These are phyloP conservation scores for Strigamia crassipes DNA, from an alignment of 2,888 invertebrate genomes.

Conservation along the genomic window DNA sequence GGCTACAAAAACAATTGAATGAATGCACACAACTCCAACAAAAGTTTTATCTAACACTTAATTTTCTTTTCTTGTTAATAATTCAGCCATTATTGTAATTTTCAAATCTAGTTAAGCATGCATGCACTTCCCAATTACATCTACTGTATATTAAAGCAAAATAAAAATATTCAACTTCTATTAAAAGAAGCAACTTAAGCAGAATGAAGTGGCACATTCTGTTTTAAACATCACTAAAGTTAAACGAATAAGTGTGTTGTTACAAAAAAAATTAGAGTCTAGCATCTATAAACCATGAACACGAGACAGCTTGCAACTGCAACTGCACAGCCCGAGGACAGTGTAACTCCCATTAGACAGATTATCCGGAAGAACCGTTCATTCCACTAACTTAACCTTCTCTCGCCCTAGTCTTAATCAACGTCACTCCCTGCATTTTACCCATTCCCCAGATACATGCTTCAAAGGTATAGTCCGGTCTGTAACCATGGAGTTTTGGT, in stretches of 20 bases:
- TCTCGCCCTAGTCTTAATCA: slow-evolving; percentile 5
- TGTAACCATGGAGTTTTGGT: background rate
- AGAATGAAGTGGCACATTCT: background rate
- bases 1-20: background rate
- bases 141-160: too few relatives aligned
- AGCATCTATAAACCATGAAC: background rate
- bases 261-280: background rate
- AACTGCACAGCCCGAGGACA: background rate
- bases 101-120: too few relatives aligned
- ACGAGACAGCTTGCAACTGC: background rate
- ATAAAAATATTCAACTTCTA: too few relatives aligned
- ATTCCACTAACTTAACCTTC: background rate
- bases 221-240: too few relatives aligned
- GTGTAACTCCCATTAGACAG: background rate
- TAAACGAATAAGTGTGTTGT: too few relatives aligned
- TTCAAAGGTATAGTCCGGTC: background rate
- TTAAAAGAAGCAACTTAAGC: background rate
- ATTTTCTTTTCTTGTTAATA: background rate
- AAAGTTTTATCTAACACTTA: background rate
- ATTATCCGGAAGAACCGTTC: slow-evolving; percentile 11
- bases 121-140: too few relatives aligned
- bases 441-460: slow-evolving; percentile 1
- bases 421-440: slow-evolving; percentile 23
- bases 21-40: background rate
- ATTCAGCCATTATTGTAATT: too few relatives aligned